These are phyloP conservation scores for Strigamia transsilvanica DNA, from an alignment of 2,888 invertebrate genomes.

Conservation along the genomic window DNA sequence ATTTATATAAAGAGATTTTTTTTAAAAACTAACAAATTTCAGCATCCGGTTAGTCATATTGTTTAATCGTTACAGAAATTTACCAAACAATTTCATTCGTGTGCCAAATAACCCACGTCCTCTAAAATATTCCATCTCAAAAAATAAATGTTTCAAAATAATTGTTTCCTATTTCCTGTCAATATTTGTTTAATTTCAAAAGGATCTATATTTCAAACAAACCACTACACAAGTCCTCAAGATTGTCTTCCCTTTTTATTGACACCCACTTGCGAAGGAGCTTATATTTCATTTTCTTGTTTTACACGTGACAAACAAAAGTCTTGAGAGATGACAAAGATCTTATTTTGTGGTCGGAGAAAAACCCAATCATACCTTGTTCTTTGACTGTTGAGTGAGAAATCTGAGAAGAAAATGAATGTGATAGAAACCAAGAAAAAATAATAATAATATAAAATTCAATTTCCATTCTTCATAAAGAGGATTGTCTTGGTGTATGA, in stretches of 20 bases:
- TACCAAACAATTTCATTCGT: too few species aligned
- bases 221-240: background rate
- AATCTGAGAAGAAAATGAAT: background rate
- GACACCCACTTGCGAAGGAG: background rate
- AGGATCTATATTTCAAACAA: too few species aligned
- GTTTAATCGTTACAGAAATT: too few species aligned
- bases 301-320: constrained; percentile 5
- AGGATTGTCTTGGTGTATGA: constrained; percentile 25
- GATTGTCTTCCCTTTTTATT: background rate
- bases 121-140: too few species aligned
- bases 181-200: too few species aligned
- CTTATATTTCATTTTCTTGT: background rate
- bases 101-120: too few species aligned
- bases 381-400: constrained; percentile 12
- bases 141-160: too few species aligned
- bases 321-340: background rate
- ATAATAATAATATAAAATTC: background rate
- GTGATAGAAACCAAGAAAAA: background rate
- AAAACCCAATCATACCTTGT: constrained; percentile 20
- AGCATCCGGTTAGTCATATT: too few species aligned
- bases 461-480: constrained; percentile 26
- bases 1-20: too few species aligned
- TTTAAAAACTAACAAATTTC: too few species aligned
- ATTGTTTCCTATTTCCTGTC: too few species aligned
- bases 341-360: constrained; percentile 1